Percentiles rank a stretch among this genome's conserved stretches.
Conservation (phyloP, 2,888 invertebrate genomes). For the Steinernema scapterisci region DNA sequence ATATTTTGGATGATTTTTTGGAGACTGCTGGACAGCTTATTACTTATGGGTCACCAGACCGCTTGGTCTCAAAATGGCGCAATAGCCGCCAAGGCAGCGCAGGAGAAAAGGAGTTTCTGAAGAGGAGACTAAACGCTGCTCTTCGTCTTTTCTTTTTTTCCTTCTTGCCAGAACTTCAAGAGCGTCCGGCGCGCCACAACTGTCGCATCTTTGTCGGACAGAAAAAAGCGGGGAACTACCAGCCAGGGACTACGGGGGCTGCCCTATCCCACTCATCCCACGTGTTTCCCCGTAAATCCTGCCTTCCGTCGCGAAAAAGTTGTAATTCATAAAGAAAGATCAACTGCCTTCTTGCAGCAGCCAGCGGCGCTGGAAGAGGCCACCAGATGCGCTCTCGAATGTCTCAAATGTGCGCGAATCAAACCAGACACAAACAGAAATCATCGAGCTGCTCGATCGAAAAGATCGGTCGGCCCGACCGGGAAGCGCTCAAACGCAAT, state of each 20-base stretch:
- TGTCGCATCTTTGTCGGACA: conserved; percentile 1
- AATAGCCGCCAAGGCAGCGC: neutral
- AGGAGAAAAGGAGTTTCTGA: neutral
- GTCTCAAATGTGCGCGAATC: too few relatives aligned
- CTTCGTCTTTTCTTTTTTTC: neutral
- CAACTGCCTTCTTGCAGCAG: neutral
- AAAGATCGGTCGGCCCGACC: too few relatives aligned
- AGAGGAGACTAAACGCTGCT: neutral
- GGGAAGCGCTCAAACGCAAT: too few relatives aligned
- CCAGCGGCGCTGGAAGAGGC: neutral
- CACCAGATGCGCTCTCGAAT: neutral
- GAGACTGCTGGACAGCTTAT: neutral
- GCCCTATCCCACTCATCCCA: neutral
- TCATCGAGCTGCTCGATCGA: too few relatives aligned
- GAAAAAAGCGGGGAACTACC: conserved; percentile 7
- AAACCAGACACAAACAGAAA: too few relatives aligned
- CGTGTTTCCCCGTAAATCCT: neutral
- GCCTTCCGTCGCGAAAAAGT: neutral
- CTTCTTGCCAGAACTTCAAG: neutral
- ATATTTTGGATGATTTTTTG: neutral
- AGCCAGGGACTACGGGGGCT: conserved; percentile 1
- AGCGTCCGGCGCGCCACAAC: neutral
- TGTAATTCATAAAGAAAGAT: neutral
- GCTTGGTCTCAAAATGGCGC: neutral
- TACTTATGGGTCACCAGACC: conserved; percentile 8